phyloP scores from a whole-genome alignment of 2,113 vertebrate species.

The Chlamydotis undulata region DNA sequence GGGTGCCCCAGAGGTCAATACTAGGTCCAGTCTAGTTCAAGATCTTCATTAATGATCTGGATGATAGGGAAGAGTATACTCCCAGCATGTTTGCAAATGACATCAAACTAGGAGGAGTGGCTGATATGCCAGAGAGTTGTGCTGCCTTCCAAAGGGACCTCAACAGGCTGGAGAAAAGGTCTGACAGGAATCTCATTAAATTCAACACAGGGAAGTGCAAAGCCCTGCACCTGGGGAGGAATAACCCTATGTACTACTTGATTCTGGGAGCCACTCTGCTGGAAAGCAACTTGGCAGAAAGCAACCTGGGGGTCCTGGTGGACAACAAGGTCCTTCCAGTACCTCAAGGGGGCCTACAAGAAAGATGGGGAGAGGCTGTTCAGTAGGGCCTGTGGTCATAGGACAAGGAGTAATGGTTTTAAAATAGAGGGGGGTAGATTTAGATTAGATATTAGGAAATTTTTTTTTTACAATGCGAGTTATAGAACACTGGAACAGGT shows the following conservation, averaged over 20 bases:
- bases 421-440: too few species aligned
- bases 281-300: neutral
- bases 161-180: neutral
- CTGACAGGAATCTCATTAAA: neutral
- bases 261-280: neutral
- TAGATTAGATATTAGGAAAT: too few species aligned
- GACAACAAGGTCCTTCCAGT: neutral
- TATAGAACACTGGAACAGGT: too few species aligned
- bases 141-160: neutral
- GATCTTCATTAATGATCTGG: neutral
- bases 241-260: neutral
- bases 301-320: neutral
- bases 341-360: too few species aligned
- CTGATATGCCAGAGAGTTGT: neutral
- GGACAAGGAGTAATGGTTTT: too few species aligned
- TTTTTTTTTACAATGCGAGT: too few species aligned
- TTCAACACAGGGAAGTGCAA: neutral
- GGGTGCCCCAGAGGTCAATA: neutral
- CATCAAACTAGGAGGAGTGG: neutral
- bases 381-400: too few species aligned
- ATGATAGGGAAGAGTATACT: neutral
- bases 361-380: too few species aligned
- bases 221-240: neutral
- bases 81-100: neutral
- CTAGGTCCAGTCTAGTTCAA: neutral